A percentile compares a stretch with the other conserved stretches of the same genome.
phyloP scores from a whole-genome alignment of 2,113 vertebrate species.

The Halcyon malimbica region DNA sequence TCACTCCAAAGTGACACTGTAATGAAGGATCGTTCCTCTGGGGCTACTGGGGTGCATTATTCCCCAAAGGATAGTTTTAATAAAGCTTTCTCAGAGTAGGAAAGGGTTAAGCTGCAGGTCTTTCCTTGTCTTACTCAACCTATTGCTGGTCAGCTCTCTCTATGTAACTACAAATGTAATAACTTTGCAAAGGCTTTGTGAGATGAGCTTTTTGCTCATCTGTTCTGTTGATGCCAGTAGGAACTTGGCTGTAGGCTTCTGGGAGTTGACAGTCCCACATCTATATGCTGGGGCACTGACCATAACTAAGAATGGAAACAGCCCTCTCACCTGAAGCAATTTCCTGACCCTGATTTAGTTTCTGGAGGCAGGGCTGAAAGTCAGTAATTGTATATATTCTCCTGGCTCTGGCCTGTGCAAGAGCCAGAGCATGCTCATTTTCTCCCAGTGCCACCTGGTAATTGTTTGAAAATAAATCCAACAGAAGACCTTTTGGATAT shows the following conservation, averaged over 20 bases:
- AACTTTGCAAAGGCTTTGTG: background rate
- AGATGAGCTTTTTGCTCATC: background rate
- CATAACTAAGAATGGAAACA: background rate
- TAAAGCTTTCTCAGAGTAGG: background rate
- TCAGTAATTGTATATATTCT: background rate
- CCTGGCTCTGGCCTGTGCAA: background rate
- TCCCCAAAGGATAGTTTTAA: background rate
- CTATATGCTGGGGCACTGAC: background rate
- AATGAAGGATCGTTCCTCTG: background rate
- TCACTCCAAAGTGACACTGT: background rate
- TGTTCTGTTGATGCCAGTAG: background rate
- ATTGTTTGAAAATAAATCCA: slow-evolving; percentile 20
- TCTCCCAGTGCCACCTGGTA: background rate
- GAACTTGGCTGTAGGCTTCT: background rate
- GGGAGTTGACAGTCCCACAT: background rate
- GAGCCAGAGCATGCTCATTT: background rate
- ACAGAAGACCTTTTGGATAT: slow-evolving; percentile 45
- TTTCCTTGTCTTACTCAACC: background rate
- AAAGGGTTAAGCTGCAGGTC: background rate
- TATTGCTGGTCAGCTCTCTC: background rate
- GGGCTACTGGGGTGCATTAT: too few species aligned
- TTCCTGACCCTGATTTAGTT: background rate
- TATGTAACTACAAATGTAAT: background rate
- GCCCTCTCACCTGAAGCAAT: background rate
- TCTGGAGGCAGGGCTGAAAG: background rate